Evolutionary conservation across 2,888 invertebrate genomes (phyloP).

Genomic region (Epistrophe eligans): DNA sequence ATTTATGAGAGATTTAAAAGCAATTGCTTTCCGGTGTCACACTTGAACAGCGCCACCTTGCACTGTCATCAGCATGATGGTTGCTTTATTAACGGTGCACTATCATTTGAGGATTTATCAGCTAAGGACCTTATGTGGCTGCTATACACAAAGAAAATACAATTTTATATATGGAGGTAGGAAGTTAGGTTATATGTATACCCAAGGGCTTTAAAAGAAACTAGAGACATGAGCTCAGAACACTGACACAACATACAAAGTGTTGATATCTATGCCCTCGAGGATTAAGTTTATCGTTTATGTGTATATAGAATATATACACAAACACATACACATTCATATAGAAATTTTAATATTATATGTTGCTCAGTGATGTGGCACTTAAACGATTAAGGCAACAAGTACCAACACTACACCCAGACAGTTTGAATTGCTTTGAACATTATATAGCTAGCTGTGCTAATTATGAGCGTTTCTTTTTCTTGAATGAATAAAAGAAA

Average conservation of each 20-base stretch:
- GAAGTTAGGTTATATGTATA: background rate
- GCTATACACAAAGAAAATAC: constrained; percentile 29
- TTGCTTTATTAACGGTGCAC: constrained; percentile 28
- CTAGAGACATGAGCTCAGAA: constrained; percentile 31
- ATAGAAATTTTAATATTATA: background rate
- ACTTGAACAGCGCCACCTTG: constrained; percentile 10
- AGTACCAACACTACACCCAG: background rate
- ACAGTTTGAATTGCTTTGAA: constrained; percentile 32
- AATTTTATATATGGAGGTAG: constrained; percentile 9
- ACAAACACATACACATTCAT: background rate
- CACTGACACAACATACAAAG: constrained; percentile 8
- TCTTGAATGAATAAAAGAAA: background rate
- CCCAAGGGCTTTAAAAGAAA: constrained; percentile 1
- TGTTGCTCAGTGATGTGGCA: background rate
- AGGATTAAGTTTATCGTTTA: constrained; percentile 38
- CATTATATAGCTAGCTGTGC: background rate
- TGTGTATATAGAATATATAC: background rate
- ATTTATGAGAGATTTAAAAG: constrained; percentile 61
- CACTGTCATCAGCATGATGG: constrained; percentile 12
- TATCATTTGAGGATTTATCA: constrained; percentile 64
- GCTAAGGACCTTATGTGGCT: constrained; percentile 30
- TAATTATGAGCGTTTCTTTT: background rate
- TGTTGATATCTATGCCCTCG: constrained; percentile 19
- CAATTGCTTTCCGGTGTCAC: constrained; percentile 54
- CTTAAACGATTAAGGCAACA: constrained; percentile 44